Evolutionary conservation across 2,113 vertebrate genomes (phyloP), one percentile per base, ranked within the genome.

Genomic region (Onychostoma macrolepis): DNA sequence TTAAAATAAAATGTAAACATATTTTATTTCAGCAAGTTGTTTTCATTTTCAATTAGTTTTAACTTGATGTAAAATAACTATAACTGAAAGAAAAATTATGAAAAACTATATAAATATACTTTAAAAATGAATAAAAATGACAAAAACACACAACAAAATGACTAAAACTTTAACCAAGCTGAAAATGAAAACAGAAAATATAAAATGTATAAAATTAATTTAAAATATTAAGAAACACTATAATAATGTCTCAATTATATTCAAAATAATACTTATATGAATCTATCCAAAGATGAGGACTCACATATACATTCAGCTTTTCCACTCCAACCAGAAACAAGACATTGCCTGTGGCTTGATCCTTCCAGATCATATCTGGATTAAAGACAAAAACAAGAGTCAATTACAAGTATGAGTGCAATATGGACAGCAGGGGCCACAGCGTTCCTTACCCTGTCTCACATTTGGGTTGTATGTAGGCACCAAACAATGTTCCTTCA

Each of bases 381-480:
- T 72, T 63, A 12, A 45, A n/a, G 24, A 33, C 2, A 43, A 48
- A 58, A n/a, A 36, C 21, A 74, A 21, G 9, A 15, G 2, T 82
- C 21, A 53, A 56, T 75, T 53, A 13, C 17, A 79, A 61, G 28
- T 56, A 56, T 30, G 30, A 79, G 45, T 79, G 48, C 30, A 28
- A 43, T 19, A 61, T 21, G 61, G 77, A 81, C 8, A 38, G 63
- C 4, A 80, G 26, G 0, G 33, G 24, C 15, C 63, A 6, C 48
- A 8, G 65, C 69, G 45, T 19, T n/a, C 87, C 94, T 93, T 83
- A 94, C 95, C 94, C 94, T 89, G 71, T 78, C 0, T 93, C 85
- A 88, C 95, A 95, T 4, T 0, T 0, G 4, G 89, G 87, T 79
- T 0, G 38, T 15, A 88, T 1, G 2, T 1, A 0, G 4, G 4